These are phyloP conservation scores for Tenebrosternarchus preto DNA, from an alignment of 2,113 vertebrate genomes.

Conservation along the genomic window DNA sequence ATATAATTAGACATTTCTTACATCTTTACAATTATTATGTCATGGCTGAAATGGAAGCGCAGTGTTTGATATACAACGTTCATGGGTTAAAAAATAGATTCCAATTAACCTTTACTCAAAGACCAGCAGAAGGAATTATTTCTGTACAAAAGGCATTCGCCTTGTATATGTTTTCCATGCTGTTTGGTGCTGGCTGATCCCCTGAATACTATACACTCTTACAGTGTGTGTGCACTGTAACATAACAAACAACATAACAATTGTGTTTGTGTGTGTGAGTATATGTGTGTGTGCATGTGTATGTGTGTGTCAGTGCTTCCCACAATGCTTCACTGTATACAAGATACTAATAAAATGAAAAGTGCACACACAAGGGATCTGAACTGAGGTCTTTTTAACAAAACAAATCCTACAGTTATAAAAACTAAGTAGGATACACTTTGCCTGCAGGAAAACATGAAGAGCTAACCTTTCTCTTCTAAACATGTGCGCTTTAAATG, in stretches of 20 bases:
- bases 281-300: slow-evolving; percentile 16
- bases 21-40: slow-evolving; percentile 52
- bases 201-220: slow-evolving; percentile 20
- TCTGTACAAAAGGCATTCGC: slow-evolving; percentile 45
- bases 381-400: slow-evolving; percentile 22
- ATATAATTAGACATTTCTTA: slow-evolving; percentile 53
- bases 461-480: background rate
- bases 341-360: slow-evolving; percentile 48
- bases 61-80: slow-evolving; percentile 50
- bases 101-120: slow-evolving; percentile 13
- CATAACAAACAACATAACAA: no score
- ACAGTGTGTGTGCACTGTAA: slow-evolving; percentile 3
- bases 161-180: slow-evolving; percentile 36
- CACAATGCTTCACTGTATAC: background rate
- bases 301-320: background rate
- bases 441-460: background rate
- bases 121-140: slow-evolving; percentile 42
- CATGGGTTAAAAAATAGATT: slow-evolving; percentile 56
- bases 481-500: background rate
- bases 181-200: slow-evolving; percentile 1
- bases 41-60: slow-evolving; percentile 55
- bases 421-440: slow-evolving; percentile 12
- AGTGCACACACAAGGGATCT: slow-evolving; percentile 32
- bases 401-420: background rate
- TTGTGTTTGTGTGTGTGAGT: slow-evolving; percentile 5